Base-by-base conservation (phyloP, 1,140 invertebrate species). In the Anastatus disparis region DNA sequence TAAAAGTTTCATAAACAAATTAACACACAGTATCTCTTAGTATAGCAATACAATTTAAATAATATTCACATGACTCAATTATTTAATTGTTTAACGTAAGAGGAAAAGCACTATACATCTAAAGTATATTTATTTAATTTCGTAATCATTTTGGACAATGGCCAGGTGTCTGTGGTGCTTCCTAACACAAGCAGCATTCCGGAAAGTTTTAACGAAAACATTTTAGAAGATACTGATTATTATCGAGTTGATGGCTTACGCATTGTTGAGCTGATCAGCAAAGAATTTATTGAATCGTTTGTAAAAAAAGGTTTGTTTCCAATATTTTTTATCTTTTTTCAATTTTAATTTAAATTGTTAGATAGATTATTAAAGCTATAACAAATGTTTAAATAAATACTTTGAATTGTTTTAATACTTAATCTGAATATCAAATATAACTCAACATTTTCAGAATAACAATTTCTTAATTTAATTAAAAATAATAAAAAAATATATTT, bases 281-380 rank as follows among this genome's bases (percentile, higher is more conserved):
- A 82, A 70, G 80, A 87, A 64, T 90, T 90, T 75, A 83, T 90
- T 31, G 81, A 87, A 62, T 84, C 83, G 61, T 89, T 89, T 76
- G 77, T 89, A 3, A 87, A 85, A 65, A 83, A 82, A 82, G 87
- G 87, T 86, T 27, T 38, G 29, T 67, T 64, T 63, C n/a, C 55
- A 62, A 42, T 46, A 64, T 22, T 26, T 53, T 66, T 63, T n/a
- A n/a, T n/a, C n/a, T n/a, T n/a, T n/a, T n/a, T n/a, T n/a, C n/a
- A n/a, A n/a, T n/a, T n/a, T n/a, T n/a, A n/a, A n/a, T n/a, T n/a
- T n/a, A n/a, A n/a, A n/a, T n/a, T n/a, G n/a, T n/a, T n/a, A n/a
- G n/a, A n/a, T n/a, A n/a, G n/a, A n/a, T n/a, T n/a, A n/a, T n/a
- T n/a, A n/a, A n/a, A n/a, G n/a, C n/a, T n/a, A n/a, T n/a, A n/a